Base-by-base conservation (phyloP, 2,888 invertebrate genomes). In the Achlya flavicornis region DNA sequence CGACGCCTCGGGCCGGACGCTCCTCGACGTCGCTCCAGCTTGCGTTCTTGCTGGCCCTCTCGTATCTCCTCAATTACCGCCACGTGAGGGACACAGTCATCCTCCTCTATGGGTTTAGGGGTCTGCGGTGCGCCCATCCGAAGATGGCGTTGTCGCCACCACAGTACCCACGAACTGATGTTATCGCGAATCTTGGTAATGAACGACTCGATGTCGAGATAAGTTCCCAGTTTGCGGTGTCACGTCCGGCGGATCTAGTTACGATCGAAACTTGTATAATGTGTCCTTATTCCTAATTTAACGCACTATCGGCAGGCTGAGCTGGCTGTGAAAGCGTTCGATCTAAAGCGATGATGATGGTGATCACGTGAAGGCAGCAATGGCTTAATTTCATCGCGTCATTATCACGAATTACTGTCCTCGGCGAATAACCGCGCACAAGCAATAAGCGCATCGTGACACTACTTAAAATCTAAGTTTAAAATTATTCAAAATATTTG, bases 41-140 rank as follows among this genome's bases (percentile, higher is more conserved):
- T 90, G 80, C 83, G 83, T 57, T 89, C 88, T 72, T 79, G 81
- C 65, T 81, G 79, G 57, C 67, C 80, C 68, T 86, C 86, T 53
- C 77, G 76, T 33, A 80, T 64, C 72, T 87, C 86, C 71, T 90
- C 87, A 46, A 86, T 86, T 81, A 91, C 70, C 79, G 87, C 87
- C 86, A 90, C 81, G 64, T 81, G 85, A 8, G 90, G 91, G 76
- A 85, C 80, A 84, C 82, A 85, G 63, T 91, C 92, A 88, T 92
- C 90, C 62, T 91, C 90, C 66, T 90, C 90, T 66, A 91, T 87
- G 64, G 79, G 84, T 79, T 88, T 91, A 63, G 90, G 92, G 87
- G 90, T 89, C 90, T 91, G 92, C 90, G 93, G 92, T 84, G 92
- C 92, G 91, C 92, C 92, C 90, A 91, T 91, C 90, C 91, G 88